phyloP scores from a whole-genome alignment of 2,113 vertebrate genomes.

The Cheilinus undulatus region DNA sequence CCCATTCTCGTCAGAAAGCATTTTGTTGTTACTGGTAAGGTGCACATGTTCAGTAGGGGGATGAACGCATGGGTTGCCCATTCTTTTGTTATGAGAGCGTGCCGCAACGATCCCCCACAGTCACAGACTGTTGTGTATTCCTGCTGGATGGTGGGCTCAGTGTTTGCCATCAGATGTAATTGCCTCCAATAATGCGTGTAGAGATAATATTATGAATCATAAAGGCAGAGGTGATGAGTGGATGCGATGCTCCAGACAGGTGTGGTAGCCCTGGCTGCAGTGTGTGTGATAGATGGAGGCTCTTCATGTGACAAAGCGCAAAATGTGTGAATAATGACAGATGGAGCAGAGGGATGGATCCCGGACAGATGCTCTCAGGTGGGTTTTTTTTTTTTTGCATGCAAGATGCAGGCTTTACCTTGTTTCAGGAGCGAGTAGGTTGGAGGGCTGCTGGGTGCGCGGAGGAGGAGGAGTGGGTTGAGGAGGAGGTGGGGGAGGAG shows the following conservation, averaged over 20 bases:
- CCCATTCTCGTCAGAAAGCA: background rate
- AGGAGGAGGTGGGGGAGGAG: constrained; percentile 9
- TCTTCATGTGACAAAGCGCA: background rate
- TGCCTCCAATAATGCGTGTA: background rate
- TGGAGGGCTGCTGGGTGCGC: constrained; percentile 29
- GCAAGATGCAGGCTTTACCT: constrained; percentile 70
- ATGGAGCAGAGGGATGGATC: constrained; percentile 31
- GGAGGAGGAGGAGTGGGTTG: constrained; percentile 21
- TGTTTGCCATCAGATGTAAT: background rate
- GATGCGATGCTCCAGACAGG: constrained; percentile 56
- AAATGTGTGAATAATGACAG: constrained; percentile 19
- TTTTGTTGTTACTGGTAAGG: background rate
- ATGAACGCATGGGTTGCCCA: constrained; percentile 1
- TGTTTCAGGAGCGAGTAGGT: constrained; percentile 43
- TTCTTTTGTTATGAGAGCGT: constrained; percentile 42
- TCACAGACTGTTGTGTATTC: background rate
- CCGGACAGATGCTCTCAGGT: background rate
- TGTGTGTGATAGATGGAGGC: constrained; percentile 23
- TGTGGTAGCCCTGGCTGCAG: constrained; percentile 51
- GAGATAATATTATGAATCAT: background rate
- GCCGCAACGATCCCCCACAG: constrained; percentile 12
- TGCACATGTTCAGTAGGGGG: constrained; percentile 22
- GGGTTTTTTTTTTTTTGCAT: constrained; percentile 36
- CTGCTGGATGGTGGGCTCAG: background rate
- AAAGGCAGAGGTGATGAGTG: constrained; percentile 10